phyloP scores from a whole-genome alignment of 2,888 invertebrate species.

The Thalpophila matura region DNA sequence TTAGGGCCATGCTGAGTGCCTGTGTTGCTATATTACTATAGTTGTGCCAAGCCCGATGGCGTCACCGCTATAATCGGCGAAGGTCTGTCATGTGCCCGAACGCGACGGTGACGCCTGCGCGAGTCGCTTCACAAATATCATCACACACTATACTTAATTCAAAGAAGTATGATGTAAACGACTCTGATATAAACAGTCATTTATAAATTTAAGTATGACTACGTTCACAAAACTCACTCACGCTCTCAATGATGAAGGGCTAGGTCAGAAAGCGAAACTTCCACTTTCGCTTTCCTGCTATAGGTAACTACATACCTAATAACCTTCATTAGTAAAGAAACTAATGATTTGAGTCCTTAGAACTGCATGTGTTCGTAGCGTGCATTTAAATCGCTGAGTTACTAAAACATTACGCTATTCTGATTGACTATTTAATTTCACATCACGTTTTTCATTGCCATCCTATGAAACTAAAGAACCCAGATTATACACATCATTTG shows the following conservation, averaged over 20 bases:
- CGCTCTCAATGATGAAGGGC: slow-evolving; percentile 23
- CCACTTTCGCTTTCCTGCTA: slow-evolving; percentile 35
- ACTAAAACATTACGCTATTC: slow-evolving; percentile 30
- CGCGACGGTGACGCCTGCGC: slow-evolving; percentile 65
- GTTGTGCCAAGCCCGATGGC: slow-evolving; percentile 73
- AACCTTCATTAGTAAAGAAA: slow-evolving; percentile 36
- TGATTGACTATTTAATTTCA: slow-evolving; percentile 52
- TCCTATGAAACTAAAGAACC: slow-evolving; percentile 18
- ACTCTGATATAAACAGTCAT: slow-evolving; percentile 52
- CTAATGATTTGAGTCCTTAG: slow-evolving; percentile 31
- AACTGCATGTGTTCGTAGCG: slow-evolving; percentile 25
- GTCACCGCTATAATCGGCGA: slow-evolving; percentile 88
- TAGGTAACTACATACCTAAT: slow-evolving; percentile 3
- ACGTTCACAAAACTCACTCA: background rate
- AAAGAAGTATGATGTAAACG: slow-evolving; percentile 71
- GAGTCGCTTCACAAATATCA: slow-evolving; percentile 62
- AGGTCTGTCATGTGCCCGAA: slow-evolving; percentile 75
- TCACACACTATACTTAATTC: slow-evolving; percentile 62
- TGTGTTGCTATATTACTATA: slow-evolving; percentile 61
- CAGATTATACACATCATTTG: background rate
- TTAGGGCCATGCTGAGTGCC: slow-evolving; percentile 59
- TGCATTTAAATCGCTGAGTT: slow-evolving; percentile 55
- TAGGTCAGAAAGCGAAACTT: slow-evolving; percentile 33
- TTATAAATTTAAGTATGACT: slow-evolving; percentile 58
- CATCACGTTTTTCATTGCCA: slow-evolving; percentile 60